phyloP scores from a whole-genome alignment of 2,888 invertebrate species.

The Harpalus rubripes region DNA sequence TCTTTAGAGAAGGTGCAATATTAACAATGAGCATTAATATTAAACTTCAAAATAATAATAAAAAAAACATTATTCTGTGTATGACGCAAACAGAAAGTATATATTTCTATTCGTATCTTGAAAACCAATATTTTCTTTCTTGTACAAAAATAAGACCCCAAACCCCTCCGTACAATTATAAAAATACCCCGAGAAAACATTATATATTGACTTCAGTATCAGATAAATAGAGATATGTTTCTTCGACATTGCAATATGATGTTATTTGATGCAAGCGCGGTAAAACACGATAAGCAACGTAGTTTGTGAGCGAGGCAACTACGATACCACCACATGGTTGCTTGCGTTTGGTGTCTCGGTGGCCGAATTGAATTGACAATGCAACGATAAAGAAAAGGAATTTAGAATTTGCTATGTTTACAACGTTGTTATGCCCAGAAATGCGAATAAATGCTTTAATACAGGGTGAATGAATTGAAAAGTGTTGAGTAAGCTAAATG shows the following conservation, averaged over 20 bases:
- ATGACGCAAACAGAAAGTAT: no score
- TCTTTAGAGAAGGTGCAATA: no score
- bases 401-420: neutral
- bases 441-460: no score
- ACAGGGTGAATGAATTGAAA: neutral
- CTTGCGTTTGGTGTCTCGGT: neutral
- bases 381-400: neutral
- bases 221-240: slow-evolving; percentile 25
- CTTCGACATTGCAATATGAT: slow-evolving; percentile 31
- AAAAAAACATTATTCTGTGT: no score
- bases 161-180: neutral
- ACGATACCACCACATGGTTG: neutral
- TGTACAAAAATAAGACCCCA: neutral
- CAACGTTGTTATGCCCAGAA: neutral
- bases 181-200: neutral
- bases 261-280: slow-evolving; percentile 32
- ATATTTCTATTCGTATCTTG: neutral
- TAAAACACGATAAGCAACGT: slow-evolving; percentile 33
- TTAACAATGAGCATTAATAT: no score
- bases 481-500: neutral
- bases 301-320: slow-evolving; percentile 3
- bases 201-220: slow-evolving; percentile 18
- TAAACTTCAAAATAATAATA: no score
- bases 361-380: neutral
- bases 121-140: neutral